Evolutionary conservation across 30 jellyfish, hydroid and myxozoan species (phyloP).

Genomic region (Hydractinia echinata): DNA sequence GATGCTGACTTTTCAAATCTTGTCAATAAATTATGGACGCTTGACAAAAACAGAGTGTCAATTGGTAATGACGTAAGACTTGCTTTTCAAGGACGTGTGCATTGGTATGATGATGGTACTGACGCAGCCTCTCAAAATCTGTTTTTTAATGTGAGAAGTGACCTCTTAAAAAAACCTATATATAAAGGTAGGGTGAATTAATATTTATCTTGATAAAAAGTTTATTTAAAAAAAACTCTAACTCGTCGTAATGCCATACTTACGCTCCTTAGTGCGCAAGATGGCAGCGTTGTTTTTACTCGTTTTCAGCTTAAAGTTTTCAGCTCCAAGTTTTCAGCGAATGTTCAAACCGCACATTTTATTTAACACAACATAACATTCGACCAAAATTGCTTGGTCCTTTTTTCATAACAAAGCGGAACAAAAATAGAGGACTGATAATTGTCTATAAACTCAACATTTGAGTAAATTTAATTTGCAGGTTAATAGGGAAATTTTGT

Average conservation of each 20-base stretch:
- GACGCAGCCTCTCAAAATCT: conserved; percentile 22
- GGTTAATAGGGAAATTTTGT: too few species aligned
- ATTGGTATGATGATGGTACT: conserved; percentile 14
- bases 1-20: neutral
- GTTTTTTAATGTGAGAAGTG: conserved; percentile 4
- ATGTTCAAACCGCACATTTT: too few species aligned
- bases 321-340: too few species aligned
- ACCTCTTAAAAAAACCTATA: conserved; percentile 24
- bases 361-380: too few species aligned
- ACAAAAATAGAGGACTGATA: neutral
- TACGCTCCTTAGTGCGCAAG: neutral
- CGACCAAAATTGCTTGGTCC: too few species aligned
- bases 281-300: too few species aligned
- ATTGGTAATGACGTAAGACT: conserved; percentile 26
- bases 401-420: too few species aligned
- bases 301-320: too few species aligned
- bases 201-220: too few species aligned
- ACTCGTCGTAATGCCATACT: neutral
- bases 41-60: conserved; percentile 27
- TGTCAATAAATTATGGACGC: conserved; percentile 13
- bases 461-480: neutral
- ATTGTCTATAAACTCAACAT: neutral
- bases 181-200: conserved; percentile 15
- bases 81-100: conserved; percentile 19
- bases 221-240: too few species aligned